phyloP scores from a whole-genome alignment of 2,113 vertebrate genomes.

The Pterocles orientalis region DNA sequence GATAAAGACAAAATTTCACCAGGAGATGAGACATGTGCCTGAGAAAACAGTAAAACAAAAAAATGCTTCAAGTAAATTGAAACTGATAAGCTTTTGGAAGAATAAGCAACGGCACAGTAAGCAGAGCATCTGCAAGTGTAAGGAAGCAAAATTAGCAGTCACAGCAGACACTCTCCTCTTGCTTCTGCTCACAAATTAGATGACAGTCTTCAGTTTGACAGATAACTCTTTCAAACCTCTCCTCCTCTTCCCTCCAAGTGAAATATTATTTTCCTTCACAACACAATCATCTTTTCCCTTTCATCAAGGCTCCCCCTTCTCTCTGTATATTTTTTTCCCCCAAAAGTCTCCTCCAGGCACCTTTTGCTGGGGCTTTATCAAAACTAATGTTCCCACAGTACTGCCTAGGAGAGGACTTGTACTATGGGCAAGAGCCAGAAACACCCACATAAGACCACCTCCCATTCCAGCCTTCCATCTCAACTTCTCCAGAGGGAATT shows the following conservation, averaged over 20 bases:
- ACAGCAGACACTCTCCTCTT: not conserved
- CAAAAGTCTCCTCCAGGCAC: not conserved
- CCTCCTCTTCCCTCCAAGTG: not conserved
- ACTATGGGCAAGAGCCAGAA: not conserved
- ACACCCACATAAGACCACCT: not conserved
- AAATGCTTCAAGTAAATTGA: not conserved
- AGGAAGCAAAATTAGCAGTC: not conserved
- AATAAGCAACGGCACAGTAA: not conserved
- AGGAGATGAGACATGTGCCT: not conserved
- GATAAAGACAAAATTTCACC: not conserved
- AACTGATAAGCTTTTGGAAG: not conserved
- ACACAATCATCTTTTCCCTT: not conserved
- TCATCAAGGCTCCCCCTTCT: not conserved
- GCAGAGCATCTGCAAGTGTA: not conserved
- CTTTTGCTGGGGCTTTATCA: not conserved
- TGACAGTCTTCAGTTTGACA: not conserved
- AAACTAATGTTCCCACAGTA: not conserved
- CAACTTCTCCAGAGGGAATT: not conserved
- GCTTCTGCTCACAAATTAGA: not conserved
- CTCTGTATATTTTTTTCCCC: no score
- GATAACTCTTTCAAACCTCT: not conserved
- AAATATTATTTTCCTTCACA: not conserved
- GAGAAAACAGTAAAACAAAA: not conserved
- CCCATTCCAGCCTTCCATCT: not conserved
- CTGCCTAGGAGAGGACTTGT: not conserved